phyloP scores from a whole-genome alignment of 2,113 vertebrate species.

The Leptosomus discolor region DNA sequence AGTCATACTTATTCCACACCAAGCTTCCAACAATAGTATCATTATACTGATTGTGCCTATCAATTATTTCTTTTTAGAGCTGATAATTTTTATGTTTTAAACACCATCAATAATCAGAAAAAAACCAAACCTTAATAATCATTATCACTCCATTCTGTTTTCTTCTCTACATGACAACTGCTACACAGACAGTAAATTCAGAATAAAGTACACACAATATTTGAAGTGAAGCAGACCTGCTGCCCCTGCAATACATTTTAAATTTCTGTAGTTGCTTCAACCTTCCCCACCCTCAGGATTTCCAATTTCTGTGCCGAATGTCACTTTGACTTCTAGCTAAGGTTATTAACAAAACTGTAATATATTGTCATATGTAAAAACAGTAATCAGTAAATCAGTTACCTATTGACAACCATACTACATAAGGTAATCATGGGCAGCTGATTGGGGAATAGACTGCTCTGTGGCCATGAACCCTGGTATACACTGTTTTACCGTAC shows the following conservation, averaged over 20 bases:
- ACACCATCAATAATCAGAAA: neutral
- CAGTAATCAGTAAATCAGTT: neutral
- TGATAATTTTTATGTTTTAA: conserved; percentile 7
- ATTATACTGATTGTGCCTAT: neutral
- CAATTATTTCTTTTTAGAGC: neutral
- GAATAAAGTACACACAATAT: neutral
- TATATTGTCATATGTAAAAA: neutral
- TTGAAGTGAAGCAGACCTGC: neutral
- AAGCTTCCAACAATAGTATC: neutral
- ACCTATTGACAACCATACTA: neutral
- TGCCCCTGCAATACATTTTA: neutral
- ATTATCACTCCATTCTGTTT: neutral
- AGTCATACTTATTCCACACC: neutral
- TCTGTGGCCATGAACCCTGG: neutral
- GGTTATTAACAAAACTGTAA: neutral
- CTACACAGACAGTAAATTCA: neutral
- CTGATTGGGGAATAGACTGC: neutral
- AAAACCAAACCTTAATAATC: neutral
- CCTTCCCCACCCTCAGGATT: neutral
- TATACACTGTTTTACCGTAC: neutral
- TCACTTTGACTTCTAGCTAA: neutral
- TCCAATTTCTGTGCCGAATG: neutral
- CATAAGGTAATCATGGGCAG: no score
- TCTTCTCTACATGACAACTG: neutral
- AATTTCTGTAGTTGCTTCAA: neutral